Evolutionary conservation across 1,140 invertebrate species (phyloP).

Genomic region (Drosophila grimshawi): DNA sequence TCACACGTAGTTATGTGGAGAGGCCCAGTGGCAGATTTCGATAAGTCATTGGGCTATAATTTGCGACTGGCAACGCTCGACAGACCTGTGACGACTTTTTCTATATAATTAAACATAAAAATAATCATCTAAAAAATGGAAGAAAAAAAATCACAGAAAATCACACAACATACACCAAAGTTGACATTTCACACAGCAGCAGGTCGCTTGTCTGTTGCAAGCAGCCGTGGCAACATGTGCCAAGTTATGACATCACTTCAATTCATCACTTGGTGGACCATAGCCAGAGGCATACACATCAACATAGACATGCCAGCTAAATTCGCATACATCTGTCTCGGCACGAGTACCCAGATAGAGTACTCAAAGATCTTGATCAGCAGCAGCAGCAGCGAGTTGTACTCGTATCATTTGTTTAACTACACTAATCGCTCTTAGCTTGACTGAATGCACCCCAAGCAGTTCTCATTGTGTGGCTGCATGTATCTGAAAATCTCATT

Average conservation of each 20-base stretch:
- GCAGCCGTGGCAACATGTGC: conserved; percentile 72
- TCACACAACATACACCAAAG: conserved; percentile 47
- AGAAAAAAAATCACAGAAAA: conserved; percentile 1
- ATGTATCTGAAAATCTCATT: not conserved
- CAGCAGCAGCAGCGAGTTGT: conserved; percentile 12
- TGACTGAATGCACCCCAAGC: conserved; percentile 40
- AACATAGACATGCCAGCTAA: not conserved
- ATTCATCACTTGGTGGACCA: conserved; percentile 41
- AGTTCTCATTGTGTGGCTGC: not conserved
- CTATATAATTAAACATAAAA: conserved; percentile 72
- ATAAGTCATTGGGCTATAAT: conserved; percentile 81
- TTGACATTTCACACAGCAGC: conserved; percentile 78
- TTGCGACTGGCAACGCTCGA: conserved; percentile 50
- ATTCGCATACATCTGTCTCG: conserved; percentile 12
- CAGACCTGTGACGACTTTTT: conserved; percentile 59
- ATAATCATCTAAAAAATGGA: conserved; percentile 27
- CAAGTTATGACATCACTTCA: conserved; percentile 78
- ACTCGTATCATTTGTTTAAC: conserved; percentile 59
- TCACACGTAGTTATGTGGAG: conserved; percentile 61
- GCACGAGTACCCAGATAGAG: conserved; percentile 13
- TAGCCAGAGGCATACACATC: conserved; percentile 7
- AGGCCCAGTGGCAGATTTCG: conserved; percentile 75
- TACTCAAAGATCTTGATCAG: conserved; percentile 31
- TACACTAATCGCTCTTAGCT: conserved; percentile 43
- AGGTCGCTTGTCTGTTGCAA: conserved; percentile 70